Evolutionary conservation across 2,888 invertebrate species (phyloP), one percentile per base, ranked within the genome.

Genomic region (Galerucella nymphaeae): DNA sequence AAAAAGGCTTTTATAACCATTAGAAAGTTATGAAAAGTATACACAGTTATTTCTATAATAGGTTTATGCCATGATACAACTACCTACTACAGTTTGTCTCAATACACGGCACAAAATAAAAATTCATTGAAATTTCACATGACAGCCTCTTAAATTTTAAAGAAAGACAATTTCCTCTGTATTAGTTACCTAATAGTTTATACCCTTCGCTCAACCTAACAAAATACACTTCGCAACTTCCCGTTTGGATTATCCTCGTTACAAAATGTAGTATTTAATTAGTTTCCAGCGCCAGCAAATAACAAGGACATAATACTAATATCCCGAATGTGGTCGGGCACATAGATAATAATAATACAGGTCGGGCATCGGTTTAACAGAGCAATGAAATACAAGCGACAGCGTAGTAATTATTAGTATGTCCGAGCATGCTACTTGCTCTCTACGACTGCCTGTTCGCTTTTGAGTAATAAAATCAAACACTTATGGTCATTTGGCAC

Each of bases 401-500:
- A 58, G 66, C 23, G 58, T 50, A 71, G 68, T 66, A 69, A 69
- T 74, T 71, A 71, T 71, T 71, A 71, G 68, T 67, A 57, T 23
- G 65, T 23, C 67, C 63, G 63, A 58, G 57, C 72, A 57, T 72
- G 67, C 63, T 58, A 48, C 63, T 66, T 58, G 62, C 45, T 63
- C 45, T 63, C 67, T 58, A 62, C 58, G 61, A 38, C 42, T 67
- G 58, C 55, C 67, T 58, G 57, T 64, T 69, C 65, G 66, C 45
- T 63, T 72, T 67, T 71, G 48, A 57, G 79, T 80, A 81, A 82
- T 82, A 82, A 82, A 83, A 83, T 82, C 80, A 82, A 82, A 81
- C 82, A 80, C 82, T 83, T 82, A 83, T 81, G 80, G 80, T 81
- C 80, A 82, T 82, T 82, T 78, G 79, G 81, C 83, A 83, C 82